phyloP scores from a whole-genome alignment of 2,113 vertebrate species.

The Dasyurus viverrinus region DNA sequence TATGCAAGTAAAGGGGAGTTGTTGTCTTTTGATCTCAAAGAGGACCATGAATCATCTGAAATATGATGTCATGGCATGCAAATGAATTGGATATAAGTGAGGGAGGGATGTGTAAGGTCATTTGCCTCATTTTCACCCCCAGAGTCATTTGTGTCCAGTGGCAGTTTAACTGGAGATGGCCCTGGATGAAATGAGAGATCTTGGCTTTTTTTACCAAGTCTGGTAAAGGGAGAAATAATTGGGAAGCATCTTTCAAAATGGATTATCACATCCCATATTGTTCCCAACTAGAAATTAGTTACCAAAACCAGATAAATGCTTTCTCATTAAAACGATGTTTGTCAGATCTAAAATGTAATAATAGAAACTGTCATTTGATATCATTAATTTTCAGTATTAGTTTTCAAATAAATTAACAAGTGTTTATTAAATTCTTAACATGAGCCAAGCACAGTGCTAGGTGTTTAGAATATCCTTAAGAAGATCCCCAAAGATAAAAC shows the following conservation, averaged over 20 bases:
- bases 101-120: no score
- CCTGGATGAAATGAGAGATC: no score
- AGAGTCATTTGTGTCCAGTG: no score
- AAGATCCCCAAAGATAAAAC: neutral
- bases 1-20: neutral
- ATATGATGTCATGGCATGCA: no score
- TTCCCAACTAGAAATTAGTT: neutral
- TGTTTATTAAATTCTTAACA: neutral
- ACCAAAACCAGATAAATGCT: neutral
- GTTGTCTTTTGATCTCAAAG: no score
- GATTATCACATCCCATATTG: neutral
- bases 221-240: neutral
- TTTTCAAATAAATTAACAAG: neutral
- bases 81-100: no score
- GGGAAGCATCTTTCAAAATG: neutral
- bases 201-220: no score
- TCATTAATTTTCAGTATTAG: neutral
- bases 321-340: neutral
- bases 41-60: no score
- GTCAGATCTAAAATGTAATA: neutral
- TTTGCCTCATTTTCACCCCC: no score
- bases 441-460: neutral
- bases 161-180: no score
- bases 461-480: no score
- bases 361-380: neutral